Percentiles rank a stretch among this genome's conserved stretches.
These are phyloP conservation scores for Melieria omissa DNA, from an alignment of 2,888 invertebrate genomes.

Conservation along the genomic window DNA sequence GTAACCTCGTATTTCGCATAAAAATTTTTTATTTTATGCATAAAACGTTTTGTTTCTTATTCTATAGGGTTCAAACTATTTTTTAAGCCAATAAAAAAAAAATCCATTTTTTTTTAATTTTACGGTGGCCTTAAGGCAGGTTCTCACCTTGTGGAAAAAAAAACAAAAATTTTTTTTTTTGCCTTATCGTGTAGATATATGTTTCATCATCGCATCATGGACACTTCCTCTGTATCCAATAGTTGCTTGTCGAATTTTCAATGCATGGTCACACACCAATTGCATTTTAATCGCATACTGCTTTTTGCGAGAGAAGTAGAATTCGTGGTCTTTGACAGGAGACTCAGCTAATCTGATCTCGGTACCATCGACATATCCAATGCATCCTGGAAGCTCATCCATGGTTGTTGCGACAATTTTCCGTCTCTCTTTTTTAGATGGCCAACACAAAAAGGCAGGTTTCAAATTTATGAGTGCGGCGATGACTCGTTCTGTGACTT, in stretches of 20 bases:
- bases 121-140: no score
- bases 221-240: conserved; percentile 31
- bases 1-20: no score
- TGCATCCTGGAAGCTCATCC: conserved; percentile 37
- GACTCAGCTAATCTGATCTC: conserved; percentile 35
- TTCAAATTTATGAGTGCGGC: conserved; percentile 27
- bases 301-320: conserved; percentile 29
- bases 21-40: no score
- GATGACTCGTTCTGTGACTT: conserved; percentile 31
- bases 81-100: no score
- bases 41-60: no score
- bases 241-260: conserved; percentile 29
- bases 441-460: conserved; percentile 28
- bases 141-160: no score
- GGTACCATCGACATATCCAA: conserved; percentile 39
- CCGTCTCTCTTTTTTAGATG: conserved; percentile 12
- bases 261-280: conserved; percentile 25
- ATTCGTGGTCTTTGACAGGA: conserved; percentile 26
- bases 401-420: conserved; percentile 17
- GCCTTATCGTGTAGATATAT: no score
- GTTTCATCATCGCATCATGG: conserved; percentile 38
- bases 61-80: no score
- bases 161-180: no score
- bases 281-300: conserved; percentile 37
- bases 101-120: no score